Conservation (phyloP, 2,888 invertebrate species). For the Lissocephala sabroskyi region DNA sequence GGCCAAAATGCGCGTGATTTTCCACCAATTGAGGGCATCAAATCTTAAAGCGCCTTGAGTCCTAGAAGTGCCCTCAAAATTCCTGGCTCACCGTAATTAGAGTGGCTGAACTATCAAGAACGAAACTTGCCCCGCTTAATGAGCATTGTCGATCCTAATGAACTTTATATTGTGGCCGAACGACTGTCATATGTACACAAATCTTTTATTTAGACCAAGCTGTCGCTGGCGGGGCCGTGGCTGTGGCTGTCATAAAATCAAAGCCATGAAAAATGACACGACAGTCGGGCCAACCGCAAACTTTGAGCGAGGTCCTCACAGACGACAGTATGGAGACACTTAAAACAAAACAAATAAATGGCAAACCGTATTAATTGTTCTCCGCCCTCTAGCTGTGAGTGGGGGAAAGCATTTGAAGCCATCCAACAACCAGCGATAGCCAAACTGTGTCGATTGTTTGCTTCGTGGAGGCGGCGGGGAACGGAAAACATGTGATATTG, state of each 20-base stretch:
- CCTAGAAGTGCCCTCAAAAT: neutral
- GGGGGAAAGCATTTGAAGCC: slow-evolving; percentile 29
- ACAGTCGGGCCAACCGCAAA: slow-evolving; percentile 2
- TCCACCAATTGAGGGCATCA: slow-evolving; percentile 46
- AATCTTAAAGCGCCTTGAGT: neutral
- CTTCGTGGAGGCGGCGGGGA: neutral
- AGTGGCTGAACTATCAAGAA: neutral
- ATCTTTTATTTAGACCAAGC: slow-evolving; percentile 42
- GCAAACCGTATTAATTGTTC: slow-evolving; percentile 49
- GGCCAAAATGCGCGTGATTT: slow-evolving; percentile 63
- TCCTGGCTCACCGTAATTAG: too few relatives aligned
- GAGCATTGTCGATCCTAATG: slow-evolving; percentile 28
- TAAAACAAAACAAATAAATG: slow-evolving; percentile 51
- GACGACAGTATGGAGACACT: slow-evolving; percentile 35
- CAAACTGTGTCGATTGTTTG: neutral
- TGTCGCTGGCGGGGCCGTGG: too few relatives aligned
- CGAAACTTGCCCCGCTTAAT: too few relatives aligned
- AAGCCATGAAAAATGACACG: slow-evolving; percentile 49
- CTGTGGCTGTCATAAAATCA: slow-evolving; percentile 65
- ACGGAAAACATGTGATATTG: slow-evolving; percentile 46
- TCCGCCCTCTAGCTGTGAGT: too few relatives aligned
- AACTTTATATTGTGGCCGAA: too few relatives aligned
- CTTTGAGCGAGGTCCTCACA: too few relatives aligned
- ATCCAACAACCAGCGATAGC: slow-evolving; percentile 4
- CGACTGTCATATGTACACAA: slow-evolving; percentile 25